A percentile compares a stretch with the other conserved stretches of the same genome.
phyloP scores from a whole-genome alignment of 2,797 vertebrate genomes.

The Threskiornis aethiopicus region DNA sequence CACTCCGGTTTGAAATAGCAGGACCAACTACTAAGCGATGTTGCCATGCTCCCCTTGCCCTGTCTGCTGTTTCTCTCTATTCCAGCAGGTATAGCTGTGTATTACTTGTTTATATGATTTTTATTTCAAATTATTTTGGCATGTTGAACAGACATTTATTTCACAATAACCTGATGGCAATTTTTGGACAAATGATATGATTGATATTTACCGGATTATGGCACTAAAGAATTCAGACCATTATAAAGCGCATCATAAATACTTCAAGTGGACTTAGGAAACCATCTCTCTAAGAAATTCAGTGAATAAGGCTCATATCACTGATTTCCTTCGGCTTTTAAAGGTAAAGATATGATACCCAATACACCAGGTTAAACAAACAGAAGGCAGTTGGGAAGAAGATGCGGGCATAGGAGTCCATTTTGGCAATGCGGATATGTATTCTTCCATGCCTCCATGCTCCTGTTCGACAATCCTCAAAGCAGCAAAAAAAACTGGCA shows the following conservation, averaged over 20 bases:
- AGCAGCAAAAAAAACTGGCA: constrained; percentile 99
- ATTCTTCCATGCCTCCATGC: constrained; percentile 96
- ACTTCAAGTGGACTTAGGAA: constrained; percentile 59
- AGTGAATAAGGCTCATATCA: constrained; percentile 69
- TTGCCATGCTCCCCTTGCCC: not conserved
- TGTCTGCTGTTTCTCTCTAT: not conserved
- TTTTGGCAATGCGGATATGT: constrained; percentile 96
- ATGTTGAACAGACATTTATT: constrained; percentile 42
- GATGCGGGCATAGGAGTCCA: constrained; percentile 98
- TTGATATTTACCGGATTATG: constrained; percentile 57
- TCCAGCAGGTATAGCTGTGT: constrained; percentile 19
- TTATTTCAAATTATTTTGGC: constrained; percentile 46
- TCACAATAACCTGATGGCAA: constrained; percentile 48
- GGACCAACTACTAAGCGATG: not conserved
- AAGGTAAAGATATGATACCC: constrained; percentile 98
- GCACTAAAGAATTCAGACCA: constrained; percentile 69
- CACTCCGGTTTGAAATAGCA: not conserved
- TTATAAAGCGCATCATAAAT: constrained; percentile 45
- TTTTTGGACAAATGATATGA: constrained; percentile 32
- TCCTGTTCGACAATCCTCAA: constrained; percentile 96
- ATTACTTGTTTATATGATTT: not conserved
- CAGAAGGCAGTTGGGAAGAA: constrained; percentile 98
- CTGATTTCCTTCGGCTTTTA: constrained; percentile 66
- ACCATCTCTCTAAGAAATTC: constrained; percentile 63
- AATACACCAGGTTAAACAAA: constrained; percentile 97